A percentile compares a stretch with the other conserved stretches of the same genome.
phyloP scores from a whole-genome alignment of 2,113 vertebrate species.

The Corythaixoides concolor region DNA sequence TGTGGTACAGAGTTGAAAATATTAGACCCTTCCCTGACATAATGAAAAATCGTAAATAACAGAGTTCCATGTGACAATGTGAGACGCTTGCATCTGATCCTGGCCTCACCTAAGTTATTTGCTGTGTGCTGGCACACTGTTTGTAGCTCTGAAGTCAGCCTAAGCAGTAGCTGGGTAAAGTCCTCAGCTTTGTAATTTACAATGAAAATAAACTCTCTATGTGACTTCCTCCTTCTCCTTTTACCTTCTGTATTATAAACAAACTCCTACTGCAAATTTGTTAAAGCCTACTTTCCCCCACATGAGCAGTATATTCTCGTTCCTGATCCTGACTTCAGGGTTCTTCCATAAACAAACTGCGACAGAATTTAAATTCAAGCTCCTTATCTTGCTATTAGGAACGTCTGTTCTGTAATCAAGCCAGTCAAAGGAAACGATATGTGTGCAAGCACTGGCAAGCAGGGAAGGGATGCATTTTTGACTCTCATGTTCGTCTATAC shows the following conservation, averaged over 20 bases:
- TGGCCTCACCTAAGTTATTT: background rate
- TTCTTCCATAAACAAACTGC: background rate
- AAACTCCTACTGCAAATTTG: background rate
- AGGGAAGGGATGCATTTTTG: background rate
- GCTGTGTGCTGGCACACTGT: rapidly evolving
- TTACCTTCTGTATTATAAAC: background rate
- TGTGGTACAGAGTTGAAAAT: background rate
- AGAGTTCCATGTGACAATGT: background rate
- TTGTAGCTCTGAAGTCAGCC: background rate
- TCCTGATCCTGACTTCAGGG: background rate
- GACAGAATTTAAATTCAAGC: background rate
- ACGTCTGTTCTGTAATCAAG: constrained; percentile 24
- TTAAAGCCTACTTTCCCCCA: background rate
- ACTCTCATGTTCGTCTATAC: background rate
- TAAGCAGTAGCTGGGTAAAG: background rate
- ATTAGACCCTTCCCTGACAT: background rate
- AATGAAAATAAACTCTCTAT: background rate
- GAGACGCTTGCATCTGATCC: background rate
- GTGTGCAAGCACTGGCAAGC: background rate
- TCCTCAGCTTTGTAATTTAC: background rate
- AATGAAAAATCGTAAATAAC: background rate
- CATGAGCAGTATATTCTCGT: background rate
- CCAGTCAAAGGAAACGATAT: background rate
- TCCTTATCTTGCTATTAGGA: constrained; percentile 19
- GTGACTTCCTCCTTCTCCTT: background rate